Percentiles rank a stretch among this genome's conserved stretches.
Conservation (phyloP, 1,140 invertebrate genomes). For the Subanguina moxae region DNA sequence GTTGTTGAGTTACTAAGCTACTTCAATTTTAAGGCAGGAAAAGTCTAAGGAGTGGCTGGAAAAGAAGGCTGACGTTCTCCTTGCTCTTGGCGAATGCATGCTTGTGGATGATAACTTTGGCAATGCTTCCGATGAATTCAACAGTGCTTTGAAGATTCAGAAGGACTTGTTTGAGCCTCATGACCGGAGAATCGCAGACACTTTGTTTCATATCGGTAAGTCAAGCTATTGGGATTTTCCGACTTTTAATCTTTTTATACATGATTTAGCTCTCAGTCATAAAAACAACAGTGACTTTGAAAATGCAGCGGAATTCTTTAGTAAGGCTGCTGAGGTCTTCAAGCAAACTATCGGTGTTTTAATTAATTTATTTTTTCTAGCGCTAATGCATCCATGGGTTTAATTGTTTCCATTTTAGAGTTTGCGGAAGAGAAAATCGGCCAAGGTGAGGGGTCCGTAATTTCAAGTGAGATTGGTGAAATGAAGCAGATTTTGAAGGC, state of each 20-base stretch:
- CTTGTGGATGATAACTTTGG: slow-evolving; percentile 21
- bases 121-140: slow-evolving; percentile 18
- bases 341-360: slow-evolving; percentile 18
- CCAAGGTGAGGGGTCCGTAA: too few species aligned
- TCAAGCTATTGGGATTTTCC: background rate
- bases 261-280: slow-evolving; percentile 2
- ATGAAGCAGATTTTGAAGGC: too few species aligned
- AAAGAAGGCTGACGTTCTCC: slow-evolving; percentile 18
- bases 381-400: too few species aligned
- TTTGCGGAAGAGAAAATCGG: too few species aligned
- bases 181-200: slow-evolving; percentile 25
- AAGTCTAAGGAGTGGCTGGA: slow-evolving; percentile 18
- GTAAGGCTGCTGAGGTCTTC: slow-evolving; percentile 9
- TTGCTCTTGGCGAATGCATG: slow-evolving; percentile 26
- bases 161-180: slow-evolving; percentile 3
- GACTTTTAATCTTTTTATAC: background rate
- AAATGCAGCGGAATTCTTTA: slow-evolving; percentile 18
- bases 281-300: slow-evolving; percentile 13
- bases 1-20: background rate
- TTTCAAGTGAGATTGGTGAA: too few species aligned
- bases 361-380: background rate
- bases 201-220: slow-evolving; percentile 14
- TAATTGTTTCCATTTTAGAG: too few species aligned
- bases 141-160: slow-evolving; percentile 14
- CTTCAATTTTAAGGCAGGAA: slow-evolving; percentile 13